phyloP scores from a whole-genome alignment of 2,888 invertebrate species.

The Chaetoderma sp. region DNA sequence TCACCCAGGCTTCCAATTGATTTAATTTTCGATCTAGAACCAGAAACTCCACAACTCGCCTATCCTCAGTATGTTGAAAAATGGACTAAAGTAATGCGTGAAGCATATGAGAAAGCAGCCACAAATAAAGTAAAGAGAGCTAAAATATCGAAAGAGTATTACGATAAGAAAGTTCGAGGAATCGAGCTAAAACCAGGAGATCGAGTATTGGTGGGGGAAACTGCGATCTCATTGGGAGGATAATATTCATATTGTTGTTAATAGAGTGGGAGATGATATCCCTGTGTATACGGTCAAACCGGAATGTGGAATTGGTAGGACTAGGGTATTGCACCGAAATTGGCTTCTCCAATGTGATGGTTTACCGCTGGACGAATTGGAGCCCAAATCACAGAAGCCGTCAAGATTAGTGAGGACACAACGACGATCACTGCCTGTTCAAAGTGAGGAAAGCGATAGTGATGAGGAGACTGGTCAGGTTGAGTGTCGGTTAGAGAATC shows the following conservation, averaged over 20 bases:
- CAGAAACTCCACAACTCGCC: neutral
- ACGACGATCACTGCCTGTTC: no score
- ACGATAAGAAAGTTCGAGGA: neutral
- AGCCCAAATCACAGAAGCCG: neutral
- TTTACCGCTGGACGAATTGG: slow-evolving; percentile 12
- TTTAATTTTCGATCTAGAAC: slow-evolving; percentile 13
- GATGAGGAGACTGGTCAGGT: no score
- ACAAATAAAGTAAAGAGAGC: neutral
- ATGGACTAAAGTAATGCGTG: slow-evolving; percentile 10
- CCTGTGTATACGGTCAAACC: slow-evolving; percentile 23
- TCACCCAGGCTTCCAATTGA: slow-evolving; percentile 20
- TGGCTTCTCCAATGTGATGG: slow-evolving; percentile 26
- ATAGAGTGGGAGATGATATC: slow-evolving; percentile 6
- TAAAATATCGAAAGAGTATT: neutral
- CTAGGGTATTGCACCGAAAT: slow-evolving; percentile 26
- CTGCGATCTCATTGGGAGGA: slow-evolving; percentile 16
- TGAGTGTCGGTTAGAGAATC: no score
- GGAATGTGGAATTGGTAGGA: slow-evolving; percentile 19
- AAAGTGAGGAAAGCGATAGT: no score
- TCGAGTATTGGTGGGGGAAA: slow-evolving; percentile 16
- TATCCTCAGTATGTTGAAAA: slow-evolving; percentile 2
- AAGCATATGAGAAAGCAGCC: slow-evolving; percentile 13
- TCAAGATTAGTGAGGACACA: neutral
- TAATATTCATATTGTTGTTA: slow-evolving; percentile 18
- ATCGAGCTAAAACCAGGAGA: slow-evolving; percentile 8